phyloP scores from a whole-genome alignment of 2,888 invertebrate species.

The Bugula neritina region DNA sequence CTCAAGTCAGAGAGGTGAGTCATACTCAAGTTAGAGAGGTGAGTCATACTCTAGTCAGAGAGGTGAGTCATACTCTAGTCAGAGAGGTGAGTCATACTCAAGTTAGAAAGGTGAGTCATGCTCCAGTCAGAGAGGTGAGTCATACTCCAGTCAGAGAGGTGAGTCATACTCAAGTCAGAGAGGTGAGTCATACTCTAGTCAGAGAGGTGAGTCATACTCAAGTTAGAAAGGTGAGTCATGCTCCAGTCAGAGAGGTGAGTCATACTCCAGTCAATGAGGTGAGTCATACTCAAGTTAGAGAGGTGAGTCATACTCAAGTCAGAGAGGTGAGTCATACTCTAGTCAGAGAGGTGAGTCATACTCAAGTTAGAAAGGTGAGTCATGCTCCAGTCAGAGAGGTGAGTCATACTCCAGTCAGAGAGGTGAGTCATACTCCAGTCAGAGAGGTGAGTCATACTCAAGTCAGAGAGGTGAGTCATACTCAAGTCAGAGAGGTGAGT shows the following conservation, averaged over 20 bases:
- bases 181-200: not conserved
- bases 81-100: no score
- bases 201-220: no score
- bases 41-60: not conserved
- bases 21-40: not conserved
- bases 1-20: not conserved
- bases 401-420: not conserved
- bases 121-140: not conserved
- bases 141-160: not conserved
- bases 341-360: not conserved
- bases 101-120: no score
- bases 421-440: not conserved
- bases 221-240: no score
- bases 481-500: not conserved
- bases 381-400: not conserved
- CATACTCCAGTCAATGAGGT: no score
- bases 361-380: no score
- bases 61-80: not conserved
- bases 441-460: not conserved
- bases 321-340: not conserved
- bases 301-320: not conserved
- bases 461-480: not conserved
- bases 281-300: no score
- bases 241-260: not conserved
- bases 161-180: not conserved